Base-by-base conservation (phyloP, 1,140 invertebrate species). In the Anastatus disparis region DNA sequence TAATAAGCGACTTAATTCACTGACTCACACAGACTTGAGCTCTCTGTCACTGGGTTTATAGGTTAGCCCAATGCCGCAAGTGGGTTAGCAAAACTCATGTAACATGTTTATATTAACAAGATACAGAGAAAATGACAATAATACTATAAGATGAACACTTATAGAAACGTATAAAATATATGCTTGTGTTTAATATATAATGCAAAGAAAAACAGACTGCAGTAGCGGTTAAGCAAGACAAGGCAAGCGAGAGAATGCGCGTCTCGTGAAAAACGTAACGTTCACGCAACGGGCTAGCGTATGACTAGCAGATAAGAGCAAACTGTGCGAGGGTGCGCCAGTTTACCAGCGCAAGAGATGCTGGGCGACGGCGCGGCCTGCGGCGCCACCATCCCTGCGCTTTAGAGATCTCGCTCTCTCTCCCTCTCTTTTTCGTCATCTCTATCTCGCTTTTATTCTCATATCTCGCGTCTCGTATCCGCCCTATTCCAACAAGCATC, bases 291-390 rank as follows among this genome's bases (percentile, higher is more conserved):
- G 82, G 78, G 77, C 79, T 82, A 82, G 76, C 81, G 82, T 85
- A 85, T 85, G 83, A 84, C 84, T 85, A 84, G 70, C 76, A 75
- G 80, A 83, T 82, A 80, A 24, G 64, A 66, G 40, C 64, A 44
- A 66, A 56, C 50, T 46, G n/a, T n/a, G 64, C 78, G 80, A 74
- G 82, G 83, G 82, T 84, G 83, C 84, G 83, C 83, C 84, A 66
- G 64, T 66, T 82, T 78, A 61, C 71, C 74, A 72, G 72, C 76
- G 75, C 79, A 77, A 81, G 78, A 82, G 82, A 84, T 84, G 82
- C 84, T 85, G 84, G 81, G 84, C 83, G 84, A 85, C 84, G 84
- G 83, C 83, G 84, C 83, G 78, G 83, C 78, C 78, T 70, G 77
- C 79, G 82, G 82, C 82, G 82, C 82, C 84, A 81, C 81, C 81